Base-by-base conservation (phyloP, 2,888 invertebrate species). In the Imbricaverruca yamaguchii region DNA sequence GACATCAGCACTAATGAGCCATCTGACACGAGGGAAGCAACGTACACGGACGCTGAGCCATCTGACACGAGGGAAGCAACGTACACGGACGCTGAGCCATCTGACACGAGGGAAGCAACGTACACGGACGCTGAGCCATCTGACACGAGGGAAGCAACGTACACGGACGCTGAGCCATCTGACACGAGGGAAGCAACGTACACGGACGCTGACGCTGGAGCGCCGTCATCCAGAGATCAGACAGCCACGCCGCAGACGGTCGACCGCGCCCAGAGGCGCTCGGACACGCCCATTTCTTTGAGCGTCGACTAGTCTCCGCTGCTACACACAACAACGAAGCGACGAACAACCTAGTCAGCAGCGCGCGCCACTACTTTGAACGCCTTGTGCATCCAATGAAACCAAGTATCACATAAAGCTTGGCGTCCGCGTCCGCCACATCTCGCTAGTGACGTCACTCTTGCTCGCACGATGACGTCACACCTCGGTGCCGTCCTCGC, bases 401-500 rank as follows among this genome's bases (percentile, higher is more conserved):
- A 69, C 69, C 4, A 69, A 21, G 21, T 74, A 53, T 74, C 53
- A 74, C 55, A 74, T 21, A 8, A 1, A 7, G 69, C 39, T 59
- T 15, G 69, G 18, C 69, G 39, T 11, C 67, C 13, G 25, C 69
- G 15, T 15, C n/a, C 65, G 18, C n/a, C 65, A n/a, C 65, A n/a
- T 13, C 39, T 39, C 39, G 39, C 39, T 39, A 39, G 65, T 65
- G 65, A 65, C 65, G 65, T 23, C 65, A 65, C 65, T 23, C 65
- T 8, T 15, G 12, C 12, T 59, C 59, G 7, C 65, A 23, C 12
- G 9, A 21, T 55, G 53, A 74, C 39, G 55, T 74, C 74, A 74
- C 74, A 74, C 74, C 55, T 74, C 74, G 1, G 74, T 74, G 74
- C 74, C 74, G 74, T 74, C 74, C 21, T 74, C 74, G 21, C 74